These are phyloP conservation scores for Notarius quadriscutis DNA, from an alignment of 2,113 vertebrate genomes.

Conservation along the genomic window DNA sequence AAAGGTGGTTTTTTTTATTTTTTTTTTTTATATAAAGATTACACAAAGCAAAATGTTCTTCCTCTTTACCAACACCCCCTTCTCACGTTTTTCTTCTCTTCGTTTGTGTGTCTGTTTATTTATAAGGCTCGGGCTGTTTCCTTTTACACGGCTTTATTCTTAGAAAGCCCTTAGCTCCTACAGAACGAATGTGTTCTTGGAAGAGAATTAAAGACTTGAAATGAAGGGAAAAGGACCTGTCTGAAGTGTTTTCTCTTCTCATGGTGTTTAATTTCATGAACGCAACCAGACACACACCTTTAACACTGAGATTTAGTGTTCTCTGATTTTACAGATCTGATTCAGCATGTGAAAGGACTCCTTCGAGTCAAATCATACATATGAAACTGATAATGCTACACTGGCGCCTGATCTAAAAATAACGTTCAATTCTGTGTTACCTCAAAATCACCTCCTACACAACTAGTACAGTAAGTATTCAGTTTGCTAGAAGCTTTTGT, in stretches of 20 bases:
- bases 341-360: background rate
- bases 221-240: background rate
- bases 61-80: background rate
- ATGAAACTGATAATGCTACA: background rate
- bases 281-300: background rate
- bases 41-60: background rate
- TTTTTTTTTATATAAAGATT: background rate
- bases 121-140: background rate
- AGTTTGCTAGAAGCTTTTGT: background rate
- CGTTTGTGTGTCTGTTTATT: no score
- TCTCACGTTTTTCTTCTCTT: background rate
- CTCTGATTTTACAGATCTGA: background rate
- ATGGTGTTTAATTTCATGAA: background rate
- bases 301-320: background rate
- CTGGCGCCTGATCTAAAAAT: background rate
- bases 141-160: background rate
- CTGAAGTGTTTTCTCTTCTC: background rate
- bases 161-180: background rate
- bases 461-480: background rate
- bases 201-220: constrained; percentile 15
- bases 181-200: background rate
- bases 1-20: background rate
- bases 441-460: background rate
- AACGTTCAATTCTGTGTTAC: background rate
- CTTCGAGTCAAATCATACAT: background rate